phyloP scores from a whole-genome alignment of 2,888 invertebrate genomes.

The Acleris laterana region DNA sequence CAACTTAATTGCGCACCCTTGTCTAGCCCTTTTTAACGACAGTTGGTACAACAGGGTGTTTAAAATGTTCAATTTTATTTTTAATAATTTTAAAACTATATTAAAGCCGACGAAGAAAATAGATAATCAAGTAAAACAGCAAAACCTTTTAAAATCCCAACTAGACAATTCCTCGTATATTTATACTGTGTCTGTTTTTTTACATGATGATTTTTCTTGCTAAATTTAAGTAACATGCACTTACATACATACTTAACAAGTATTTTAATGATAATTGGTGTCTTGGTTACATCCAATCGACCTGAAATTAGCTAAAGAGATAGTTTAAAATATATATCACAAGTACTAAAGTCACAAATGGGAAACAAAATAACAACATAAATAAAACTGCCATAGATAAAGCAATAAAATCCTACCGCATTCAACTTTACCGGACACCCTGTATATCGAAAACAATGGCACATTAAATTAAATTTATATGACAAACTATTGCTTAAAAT shows the following conservation, averaged over 20 bases:
- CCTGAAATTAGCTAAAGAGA: too few species aligned
- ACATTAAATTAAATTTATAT: constrained; percentile 81
- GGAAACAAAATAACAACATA: neutral
- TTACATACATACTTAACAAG: neutral
- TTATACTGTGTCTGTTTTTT: too few species aligned
- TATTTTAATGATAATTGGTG: neutral
- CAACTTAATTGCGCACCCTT: constrained; percentile 80
- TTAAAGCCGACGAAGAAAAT: neutral
- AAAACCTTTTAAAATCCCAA: neutral
- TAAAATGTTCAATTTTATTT: neutral
- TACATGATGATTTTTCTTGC: too few species aligned
- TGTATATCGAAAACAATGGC: constrained; percentile 54
- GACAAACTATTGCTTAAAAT: constrained; percentile 84
- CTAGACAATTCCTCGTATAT: too few species aligned
- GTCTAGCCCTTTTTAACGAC: constrained; percentile 77
- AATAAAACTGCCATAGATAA: neutral
- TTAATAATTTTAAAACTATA: neutral
- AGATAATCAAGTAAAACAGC: neutral
- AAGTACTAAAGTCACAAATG: too few species aligned
- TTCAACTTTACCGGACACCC: constrained; percentile 51
- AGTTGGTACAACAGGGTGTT: constrained; percentile 75
- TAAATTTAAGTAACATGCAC: neutral
- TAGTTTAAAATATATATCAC: too few species aligned
- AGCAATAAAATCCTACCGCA: neutral
- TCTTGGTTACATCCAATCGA: too few species aligned